Evolutionary conservation across 2,113 vertebrate species (phyloP).

Genomic region (Spermophilus dauricus): DNA sequence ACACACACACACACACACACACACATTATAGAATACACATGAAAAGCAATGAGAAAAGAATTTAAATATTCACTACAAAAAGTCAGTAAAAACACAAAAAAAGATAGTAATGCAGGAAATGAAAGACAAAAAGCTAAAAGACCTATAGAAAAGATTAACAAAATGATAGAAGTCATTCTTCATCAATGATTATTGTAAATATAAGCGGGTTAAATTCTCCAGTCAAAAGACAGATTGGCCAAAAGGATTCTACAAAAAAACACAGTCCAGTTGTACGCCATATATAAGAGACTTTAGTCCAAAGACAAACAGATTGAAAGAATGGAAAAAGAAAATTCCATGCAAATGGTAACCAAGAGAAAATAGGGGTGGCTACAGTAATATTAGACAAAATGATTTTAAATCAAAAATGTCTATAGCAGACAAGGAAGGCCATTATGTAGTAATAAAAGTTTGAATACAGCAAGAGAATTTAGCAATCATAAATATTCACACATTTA

Average conservation of each 20-base stretch:
- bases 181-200: background rate
- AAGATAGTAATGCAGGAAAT: background rate
- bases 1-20: background rate
- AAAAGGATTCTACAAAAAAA: background rate
- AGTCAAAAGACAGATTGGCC: background rate
- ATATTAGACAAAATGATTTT: background rate
- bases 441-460: background rate
- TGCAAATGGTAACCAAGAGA: background rate
- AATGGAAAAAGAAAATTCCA: background rate
- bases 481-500: background rate
- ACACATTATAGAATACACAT: background rate
- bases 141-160: background rate
- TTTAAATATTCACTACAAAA: background rate
- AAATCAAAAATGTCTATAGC: background rate
- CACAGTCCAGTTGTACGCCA: background rate
- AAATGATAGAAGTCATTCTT: background rate
- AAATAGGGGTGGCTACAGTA: background rate
- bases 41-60: background rate
- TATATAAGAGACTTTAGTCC: background rate
- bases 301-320: background rate
- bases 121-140: background rate
- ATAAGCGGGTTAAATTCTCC: background rate
- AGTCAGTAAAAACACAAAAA: background rate
- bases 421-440: background rate
- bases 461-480: background rate